Base-by-base conservation (phyloP, 2,888 invertebrate species). In the Dasypolia templi region DNA sequence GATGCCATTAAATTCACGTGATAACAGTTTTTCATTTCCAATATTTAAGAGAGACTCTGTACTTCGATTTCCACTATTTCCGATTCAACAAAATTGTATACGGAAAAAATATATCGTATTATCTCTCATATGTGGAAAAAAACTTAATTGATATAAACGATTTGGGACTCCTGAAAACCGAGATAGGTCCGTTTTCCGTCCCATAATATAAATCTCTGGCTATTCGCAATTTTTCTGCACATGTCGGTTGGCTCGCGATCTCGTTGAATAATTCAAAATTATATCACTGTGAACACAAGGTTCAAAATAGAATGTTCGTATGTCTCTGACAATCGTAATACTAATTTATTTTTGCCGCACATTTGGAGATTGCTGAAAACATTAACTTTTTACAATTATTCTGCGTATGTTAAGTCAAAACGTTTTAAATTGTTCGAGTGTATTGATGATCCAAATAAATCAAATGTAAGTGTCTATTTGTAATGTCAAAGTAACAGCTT, bases 171-270 rank as follows among this genome's bases (percentile, higher is more conserved):
- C 70, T 73, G 73, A 82, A 76, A 78, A 66, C 79, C 74, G 80
- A 84, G 72, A 87, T 84, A 82, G 75, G 75, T 71, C 72, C 79
- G 61, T 85, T 86, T 83, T 79, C 75, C 63, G 81, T 74, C 79
- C 77, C 73, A 81, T 81, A 79, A 86, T 84, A 89, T 88, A 89
- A 87, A 89, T 89, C 87, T 84, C 77, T 64, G 83, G 83, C 86
- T 82, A 81, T 77, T 80, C 66, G 72, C n/a, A n/a, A n/a, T n/a
- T n/a, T n/a, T n/a, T n/a, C n/a, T n/a, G n/a, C n/a, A 82, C 75
- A 81, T 74, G 73, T 76, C 70, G 56, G 59, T 61, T 72, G 42
- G n/a, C 67, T 51, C n/a, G 35, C 32, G 3, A 68, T 14, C 12
- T 63, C 7, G n/a, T 29, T 53, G 29, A 69, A 46, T 65, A 53